Conservation (phyloP, 2,888 invertebrate genomes). For the Mechanitis messenoides region DNA sequence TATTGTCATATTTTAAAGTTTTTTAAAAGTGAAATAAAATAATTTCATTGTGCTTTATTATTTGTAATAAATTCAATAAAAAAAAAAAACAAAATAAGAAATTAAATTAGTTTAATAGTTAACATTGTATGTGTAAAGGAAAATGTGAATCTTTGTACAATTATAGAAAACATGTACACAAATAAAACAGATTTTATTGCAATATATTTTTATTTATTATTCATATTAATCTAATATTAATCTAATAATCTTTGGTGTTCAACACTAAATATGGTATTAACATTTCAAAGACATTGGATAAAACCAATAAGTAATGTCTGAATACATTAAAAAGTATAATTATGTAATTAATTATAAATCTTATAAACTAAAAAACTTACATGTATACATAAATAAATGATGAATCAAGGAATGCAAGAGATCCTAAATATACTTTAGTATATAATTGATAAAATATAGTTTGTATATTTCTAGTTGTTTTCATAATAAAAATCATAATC, state of each 20-base stretch:
- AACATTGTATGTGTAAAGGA: no score
- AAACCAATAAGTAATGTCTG: no score
- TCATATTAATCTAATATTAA: constrained; percentile 13
- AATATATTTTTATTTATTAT: constrained; percentile 5
- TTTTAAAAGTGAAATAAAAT: no score
- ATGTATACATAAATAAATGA: background rate
- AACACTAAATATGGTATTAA: constrained; percentile 12
- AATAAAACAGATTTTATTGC: background rate
- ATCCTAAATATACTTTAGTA: background rate
- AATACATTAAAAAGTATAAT: no score
- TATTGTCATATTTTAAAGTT: no score
- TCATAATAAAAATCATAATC: constrained; percentile 93
- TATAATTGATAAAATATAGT: no score
- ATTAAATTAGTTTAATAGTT: no score
- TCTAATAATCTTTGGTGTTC: constrained; percentile 21
- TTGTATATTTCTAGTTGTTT: constrained; percentile 68
- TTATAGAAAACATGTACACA: background rate
- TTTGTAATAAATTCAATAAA: no score
- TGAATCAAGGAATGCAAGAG: background rate
- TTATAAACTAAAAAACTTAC: background rate
- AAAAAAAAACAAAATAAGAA: no score
- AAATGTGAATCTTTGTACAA: no score
- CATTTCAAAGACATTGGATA: background rate
- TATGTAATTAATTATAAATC: no score
- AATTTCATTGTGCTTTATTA: no score